These are phyloP conservation scores for Formica aserva DNA, from an alignment of 2,888 invertebrate species.

Conservation along the genomic window DNA sequence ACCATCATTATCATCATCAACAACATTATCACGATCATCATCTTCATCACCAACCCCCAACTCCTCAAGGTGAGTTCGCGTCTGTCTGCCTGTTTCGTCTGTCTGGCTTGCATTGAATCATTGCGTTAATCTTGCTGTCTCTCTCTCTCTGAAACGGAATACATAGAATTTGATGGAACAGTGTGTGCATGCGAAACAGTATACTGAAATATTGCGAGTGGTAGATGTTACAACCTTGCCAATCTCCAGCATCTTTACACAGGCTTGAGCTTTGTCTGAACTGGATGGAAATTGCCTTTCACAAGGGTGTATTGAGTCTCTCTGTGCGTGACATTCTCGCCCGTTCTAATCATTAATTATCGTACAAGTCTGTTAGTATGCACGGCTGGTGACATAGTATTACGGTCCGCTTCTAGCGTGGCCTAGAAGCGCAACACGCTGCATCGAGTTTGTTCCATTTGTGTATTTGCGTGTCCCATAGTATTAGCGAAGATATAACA, in stretches of 20 bases:
- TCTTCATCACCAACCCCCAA: conserved; percentile 82
- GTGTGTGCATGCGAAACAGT: conserved; percentile 32
- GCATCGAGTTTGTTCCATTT: conserved; percentile 56
- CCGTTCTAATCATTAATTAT: conserved; percentile 1
- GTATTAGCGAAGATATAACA: conserved; percentile 61
- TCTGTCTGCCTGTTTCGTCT: conserved; percentile 61
- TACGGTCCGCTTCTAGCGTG: conserved; percentile 48
- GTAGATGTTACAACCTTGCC: conserved; percentile 15
- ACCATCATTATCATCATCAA: conserved; percentile 80
- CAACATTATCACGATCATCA: conserved; percentile 77
- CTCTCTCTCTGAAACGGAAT: background rate
- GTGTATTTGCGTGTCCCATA: conserved; percentile 42
- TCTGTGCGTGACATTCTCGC: conserved; percentile 17
- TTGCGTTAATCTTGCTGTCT: conserved; percentile 32
- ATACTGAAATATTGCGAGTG: background rate
- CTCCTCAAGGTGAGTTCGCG: conserved; percentile 83
- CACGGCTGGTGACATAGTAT: conserved; percentile 63
- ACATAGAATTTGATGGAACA: conserved; percentile 51
- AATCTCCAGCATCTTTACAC: background rate
- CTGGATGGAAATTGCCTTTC: background rate
- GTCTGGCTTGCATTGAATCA: conserved; percentile 36
- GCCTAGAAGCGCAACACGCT: conserved; percentile 51
- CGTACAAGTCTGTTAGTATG: conserved; percentile 36
- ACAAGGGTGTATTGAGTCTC: conserved; percentile 30
- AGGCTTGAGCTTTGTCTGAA: conserved; percentile 19